Percentiles rank a stretch among this genome's conserved stretches.
phyloP scores from a whole-genome alignment of 2,797 vertebrate species.

The Cossypha heuglini region DNA sequence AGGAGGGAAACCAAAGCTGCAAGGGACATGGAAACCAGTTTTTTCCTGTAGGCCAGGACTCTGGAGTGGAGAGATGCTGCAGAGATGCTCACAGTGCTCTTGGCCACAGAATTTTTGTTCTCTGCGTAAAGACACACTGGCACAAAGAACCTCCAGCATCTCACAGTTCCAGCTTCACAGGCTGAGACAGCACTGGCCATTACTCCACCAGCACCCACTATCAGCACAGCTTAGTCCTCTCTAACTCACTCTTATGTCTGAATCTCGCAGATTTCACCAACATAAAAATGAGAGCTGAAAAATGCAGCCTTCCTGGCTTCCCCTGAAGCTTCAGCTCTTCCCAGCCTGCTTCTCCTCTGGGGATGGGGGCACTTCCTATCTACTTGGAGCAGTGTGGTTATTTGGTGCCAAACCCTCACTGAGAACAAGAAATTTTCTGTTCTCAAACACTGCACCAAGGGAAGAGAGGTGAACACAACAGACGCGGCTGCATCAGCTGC shows the following conservation, averaged over 20 bases:
- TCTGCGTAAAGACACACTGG: not conserved
- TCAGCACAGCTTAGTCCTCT: not conserved
- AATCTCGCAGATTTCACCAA: not conserved
- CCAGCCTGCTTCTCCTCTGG: not conserved
- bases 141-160: not conserved
- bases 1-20: not conserved
- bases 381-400: too few relatives aligned
- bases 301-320: not conserved
- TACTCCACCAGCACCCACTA: not conserved
- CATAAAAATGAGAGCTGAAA: not conserved
- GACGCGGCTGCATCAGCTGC: not conserved
- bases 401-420: too few relatives aligned
- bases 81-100: not conserved
- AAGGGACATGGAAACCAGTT: not conserved
- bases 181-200: not conserved
- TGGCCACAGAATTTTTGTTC: not conserved
- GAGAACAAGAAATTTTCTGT: too few relatives aligned
- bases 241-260: not conserved
- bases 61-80: not conserved
- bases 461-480: too few relatives aligned
- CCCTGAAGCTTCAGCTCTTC: not conserved
- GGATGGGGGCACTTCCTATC: too few relatives aligned
- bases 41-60: not conserved
- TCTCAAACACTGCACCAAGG: too few relatives aligned
- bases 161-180: not conserved